These are phyloP conservation scores for Cotesia glomerata DNA, from an alignment of 1,140 invertebrate genomes.

Conservation along the genomic window DNA sequence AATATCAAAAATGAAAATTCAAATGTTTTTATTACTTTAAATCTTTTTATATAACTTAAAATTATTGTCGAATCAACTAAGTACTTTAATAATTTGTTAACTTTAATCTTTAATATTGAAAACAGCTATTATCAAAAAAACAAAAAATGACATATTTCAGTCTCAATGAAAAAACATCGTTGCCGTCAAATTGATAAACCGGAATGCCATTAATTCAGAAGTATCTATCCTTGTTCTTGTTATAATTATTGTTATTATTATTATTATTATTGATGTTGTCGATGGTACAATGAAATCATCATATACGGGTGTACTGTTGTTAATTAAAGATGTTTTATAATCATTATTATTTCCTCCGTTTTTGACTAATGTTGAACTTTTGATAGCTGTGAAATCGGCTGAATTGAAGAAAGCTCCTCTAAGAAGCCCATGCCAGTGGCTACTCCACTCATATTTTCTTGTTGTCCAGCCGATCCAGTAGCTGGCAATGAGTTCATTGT, in stretches of 20 bases:
- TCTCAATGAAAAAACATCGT: slow-evolving; percentile 28
- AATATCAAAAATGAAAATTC: neutral
- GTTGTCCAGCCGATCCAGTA: slow-evolving; percentile 26
- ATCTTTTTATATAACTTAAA: neutral
- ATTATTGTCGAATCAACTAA: slow-evolving; percentile 17
- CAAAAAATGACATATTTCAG: slow-evolving; percentile 22
- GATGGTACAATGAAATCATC: slow-evolving; percentile 25
- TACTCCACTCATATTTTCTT: slow-evolving; percentile 29
- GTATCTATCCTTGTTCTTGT: neutral
- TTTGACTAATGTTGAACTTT: slow-evolving; percentile 33
- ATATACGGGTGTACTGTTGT: slow-evolving; percentile 21
- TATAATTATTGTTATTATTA: slow-evolving; percentile 1
- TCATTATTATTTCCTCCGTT: slow-evolving; percentile 11
- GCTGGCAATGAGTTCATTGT: slow-evolving; percentile 27
- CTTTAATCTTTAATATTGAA: slow-evolving; percentile 7
- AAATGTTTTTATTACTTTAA: slow-evolving; percentile 8
- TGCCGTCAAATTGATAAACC: slow-evolving; percentile 23
- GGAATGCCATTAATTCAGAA: slow-evolving; percentile 28
- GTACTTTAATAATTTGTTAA: slow-evolving; percentile 20
- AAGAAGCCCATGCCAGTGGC: slow-evolving; percentile 26
- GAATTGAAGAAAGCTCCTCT: slow-evolving; percentile 26
- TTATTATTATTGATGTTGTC: slow-evolving; percentile 1
- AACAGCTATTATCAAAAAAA: slow-evolving; percentile 13
- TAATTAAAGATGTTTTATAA: slow-evolving; percentile 22
- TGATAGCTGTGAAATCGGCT: slow-evolving; percentile 31